Base-by-base conservation (phyloP, 2,113 vertebrate species). In the Atrichornis clamosus region DNA sequence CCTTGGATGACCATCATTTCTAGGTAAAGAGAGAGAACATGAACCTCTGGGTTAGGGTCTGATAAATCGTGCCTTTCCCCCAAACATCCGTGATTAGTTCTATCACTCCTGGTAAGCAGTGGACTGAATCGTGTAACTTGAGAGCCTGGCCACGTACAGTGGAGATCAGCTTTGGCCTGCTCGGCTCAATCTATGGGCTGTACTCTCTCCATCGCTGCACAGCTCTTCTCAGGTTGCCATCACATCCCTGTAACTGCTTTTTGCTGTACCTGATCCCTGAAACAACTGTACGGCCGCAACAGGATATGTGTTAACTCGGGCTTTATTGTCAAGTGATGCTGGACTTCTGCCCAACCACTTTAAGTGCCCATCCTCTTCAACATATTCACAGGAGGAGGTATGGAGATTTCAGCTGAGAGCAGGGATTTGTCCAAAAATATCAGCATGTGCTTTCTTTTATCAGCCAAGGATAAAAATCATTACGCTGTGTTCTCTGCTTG, bases 1-100 rank as follows among this genome's bases (percentile, higher is more conserved):
- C 97, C 97, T 96, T 94, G 94, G 78, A 75, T 98, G 97, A 98
- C 97, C 97, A 97, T 53, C 53, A 35, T 97, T 98, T 98, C 97
- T 96, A 96, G 97, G 97, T 98, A 98, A 95, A 97, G 94, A 72
- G 87, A 82, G 68, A 97, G 95, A 97, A 96, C 97, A 97, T 90
- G 95, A 83, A 95, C 78, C 89, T 93, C 91, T 84, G 84, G 77
- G 92, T 91, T 75, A 76, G 93, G 94, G 92, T 82, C 95, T 86
- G 97, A 94, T 93, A 96, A 94, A 78, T 35, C 23, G 8, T 56
- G 72, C 84, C 92, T 94, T 90, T 91, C 22, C 73, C 78, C 83
- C 91, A 64, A 81, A 69, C 26, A 59, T 32, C 44, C 0, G 5
- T 60, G 81, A 67, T 87, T 19, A 19, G 64, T 87, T 91, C 64